Evolutionary conservation across 2,113 vertebrate genomes (phyloP).

Genomic region (Emydura subglobosa): DNA sequence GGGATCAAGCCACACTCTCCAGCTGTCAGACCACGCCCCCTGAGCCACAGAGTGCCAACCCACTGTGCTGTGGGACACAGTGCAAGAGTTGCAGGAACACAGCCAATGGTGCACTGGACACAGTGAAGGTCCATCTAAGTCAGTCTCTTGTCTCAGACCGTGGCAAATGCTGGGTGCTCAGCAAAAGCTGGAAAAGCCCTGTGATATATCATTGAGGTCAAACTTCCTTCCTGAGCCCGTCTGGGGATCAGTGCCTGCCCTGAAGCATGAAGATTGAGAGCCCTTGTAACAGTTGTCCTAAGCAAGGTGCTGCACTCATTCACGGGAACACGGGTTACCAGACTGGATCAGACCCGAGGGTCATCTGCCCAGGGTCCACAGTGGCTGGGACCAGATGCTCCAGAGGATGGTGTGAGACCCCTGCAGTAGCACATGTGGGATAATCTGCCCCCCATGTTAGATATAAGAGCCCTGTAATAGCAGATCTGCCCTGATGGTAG

Average conservation of each 20-base stretch:
- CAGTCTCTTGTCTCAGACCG: background rate
- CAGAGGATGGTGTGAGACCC: too few relatives aligned
- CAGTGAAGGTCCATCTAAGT: background rate
- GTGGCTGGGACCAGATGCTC: background rate
- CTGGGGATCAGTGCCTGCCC: background rate
- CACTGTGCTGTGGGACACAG: background rate
- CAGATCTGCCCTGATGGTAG: too few relatives aligned
- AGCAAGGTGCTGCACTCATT: background rate
- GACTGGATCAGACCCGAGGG: background rate
- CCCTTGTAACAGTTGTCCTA: background rate
- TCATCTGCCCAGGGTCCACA: background rate
- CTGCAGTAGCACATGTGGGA: too few relatives aligned
- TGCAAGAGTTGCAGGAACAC: background rate
- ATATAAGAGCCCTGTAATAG: too few relatives aligned
- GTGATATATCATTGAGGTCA: background rate
- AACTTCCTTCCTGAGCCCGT: background rate
- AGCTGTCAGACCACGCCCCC: background rate
- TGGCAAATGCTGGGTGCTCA: background rate
- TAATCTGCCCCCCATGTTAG: too few relatives aligned
- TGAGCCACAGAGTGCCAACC: background rate
- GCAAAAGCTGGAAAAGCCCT: background rate
- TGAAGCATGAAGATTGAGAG: background rate
- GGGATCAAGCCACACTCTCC: background rate
- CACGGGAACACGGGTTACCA: background rate
- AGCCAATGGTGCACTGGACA: background rate